phyloP scores from a whole-genome alignment of 2,113 vertebrate genomes.

The Noctilio leporinus region DNA sequence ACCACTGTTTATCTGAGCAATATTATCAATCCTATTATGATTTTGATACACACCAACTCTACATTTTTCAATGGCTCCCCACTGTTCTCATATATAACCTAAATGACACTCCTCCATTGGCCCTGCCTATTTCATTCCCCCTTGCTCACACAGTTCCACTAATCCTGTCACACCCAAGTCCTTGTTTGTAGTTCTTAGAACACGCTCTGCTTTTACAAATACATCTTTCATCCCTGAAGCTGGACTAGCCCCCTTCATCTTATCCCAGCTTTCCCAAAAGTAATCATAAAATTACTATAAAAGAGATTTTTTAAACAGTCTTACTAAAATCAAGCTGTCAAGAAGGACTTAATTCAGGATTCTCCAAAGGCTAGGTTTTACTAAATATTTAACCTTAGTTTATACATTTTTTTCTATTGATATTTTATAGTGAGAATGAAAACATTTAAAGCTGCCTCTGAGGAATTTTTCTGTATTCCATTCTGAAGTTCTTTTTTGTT shows the following conservation, averaged over 20 bases:
- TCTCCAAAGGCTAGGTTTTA: neutral
- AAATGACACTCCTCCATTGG: neutral
- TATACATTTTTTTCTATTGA: neutral
- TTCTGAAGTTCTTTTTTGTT: neutral
- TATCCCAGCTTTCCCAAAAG: neutral
- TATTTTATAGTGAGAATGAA: neutral
- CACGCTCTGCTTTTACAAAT: neutral
- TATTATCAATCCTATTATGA: neutral
- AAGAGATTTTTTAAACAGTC: neutral
- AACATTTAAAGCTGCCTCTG: neutral
- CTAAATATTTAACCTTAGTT: neutral
- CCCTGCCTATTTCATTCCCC: neutral
- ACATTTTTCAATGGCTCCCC: neutral
- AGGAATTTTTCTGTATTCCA: neutral
- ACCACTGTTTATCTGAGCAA: neutral
- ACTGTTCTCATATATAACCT: neutral
- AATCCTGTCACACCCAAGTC: neutral
- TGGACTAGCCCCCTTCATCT: neutral
- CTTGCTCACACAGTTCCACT: rapidly evolving
- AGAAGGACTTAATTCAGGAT: neutral
- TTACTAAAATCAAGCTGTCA: neutral
- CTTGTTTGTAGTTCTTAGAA: neutral
- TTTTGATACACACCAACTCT: neutral
- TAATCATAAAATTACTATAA: neutral
- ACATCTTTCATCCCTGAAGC: neutral